Evolutionary conservation across 2,888 invertebrate species (phyloP).

Genomic region (Melanophora roralis): DNA sequence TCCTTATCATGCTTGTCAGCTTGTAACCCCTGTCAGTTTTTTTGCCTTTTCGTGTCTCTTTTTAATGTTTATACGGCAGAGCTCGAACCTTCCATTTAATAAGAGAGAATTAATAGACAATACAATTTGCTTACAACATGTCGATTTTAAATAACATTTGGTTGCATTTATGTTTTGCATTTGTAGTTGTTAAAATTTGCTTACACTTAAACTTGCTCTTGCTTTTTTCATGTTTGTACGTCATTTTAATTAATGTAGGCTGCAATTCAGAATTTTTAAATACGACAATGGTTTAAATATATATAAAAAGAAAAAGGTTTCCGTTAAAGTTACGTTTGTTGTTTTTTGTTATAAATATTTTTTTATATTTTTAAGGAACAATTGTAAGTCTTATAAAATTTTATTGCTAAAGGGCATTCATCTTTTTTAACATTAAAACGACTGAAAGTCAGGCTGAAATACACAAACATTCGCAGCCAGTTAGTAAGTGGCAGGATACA

Average conservation of each 20-base stretch:
- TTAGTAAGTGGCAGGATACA: conserved; percentile 52
- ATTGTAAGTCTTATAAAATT: not conserved
- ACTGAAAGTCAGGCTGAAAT: conserved; percentile 1
- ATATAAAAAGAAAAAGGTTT: no score
- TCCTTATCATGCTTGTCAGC: not conserved
- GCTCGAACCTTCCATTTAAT: no score
- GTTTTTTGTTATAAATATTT: not conserved
- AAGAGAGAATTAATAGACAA: conserved; percentile 43
- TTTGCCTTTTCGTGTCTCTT: no score
- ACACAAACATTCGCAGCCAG: not conserved
- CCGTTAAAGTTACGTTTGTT: not conserved
- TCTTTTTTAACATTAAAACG: conserved; percentile 49
- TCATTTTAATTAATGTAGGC: not conserved
- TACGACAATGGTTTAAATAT: not conserved
- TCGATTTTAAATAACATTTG: conserved; percentile 50
- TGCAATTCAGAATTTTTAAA: not conserved
- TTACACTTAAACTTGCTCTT: not conserved
- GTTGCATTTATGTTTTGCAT: conserved; percentile 7
- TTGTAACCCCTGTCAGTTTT: not conserved
- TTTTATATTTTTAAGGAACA: not conserved
- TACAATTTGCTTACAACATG: conserved; percentile 45
- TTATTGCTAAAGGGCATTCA: conserved; percentile 54
- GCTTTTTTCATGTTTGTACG: no score
- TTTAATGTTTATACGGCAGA: no score
- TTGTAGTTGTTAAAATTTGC: not conserved